Evolutionary conservation across 2,113 vertebrate species (phyloP), one percentile per base, ranked within the genome.

Genomic region (Athene noctua): DNA sequence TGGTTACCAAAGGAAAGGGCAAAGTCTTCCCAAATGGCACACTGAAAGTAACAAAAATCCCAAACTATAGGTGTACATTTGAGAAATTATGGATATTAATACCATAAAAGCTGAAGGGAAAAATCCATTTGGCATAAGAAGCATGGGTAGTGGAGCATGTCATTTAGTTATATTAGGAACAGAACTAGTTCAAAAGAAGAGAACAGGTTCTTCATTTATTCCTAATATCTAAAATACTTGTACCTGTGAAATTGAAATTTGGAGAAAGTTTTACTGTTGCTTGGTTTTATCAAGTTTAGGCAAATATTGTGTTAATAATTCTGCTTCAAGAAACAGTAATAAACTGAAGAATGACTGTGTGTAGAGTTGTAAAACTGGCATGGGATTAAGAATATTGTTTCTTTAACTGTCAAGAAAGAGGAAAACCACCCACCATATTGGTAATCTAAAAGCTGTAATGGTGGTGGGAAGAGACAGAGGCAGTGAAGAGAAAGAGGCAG

Each of bases 91-190:
- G 34, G 67, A 47, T 63, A 83, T 68, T 94, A 86, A 42, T 90
- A 77, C 58, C 52, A 40, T 57, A 92, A 83, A 79, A 83, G 40
- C 54, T 90, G 72, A 92, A 86, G 59, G 46, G 36, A 86, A 96
- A 96, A 94, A 91, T 86, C 58, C 22, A 78, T 94, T 94, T 94
- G 77, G 87, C 72, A 70, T 36, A 89, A 68, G 55, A 92, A 86
- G 16, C 1, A 3, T 70, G 34, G 40, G 55, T 42, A 86, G 21
- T 36, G 30, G 51, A 86, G 80, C 77, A 89, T 66, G 70, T 30
- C 32, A 75, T 90, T 92, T 86, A 47, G 63, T 52, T 91, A 88
- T 61, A 57, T 23, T 80, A 80, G 55, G 61, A 80, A 90, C 47
- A 83, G 58, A 88, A 88, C 88, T 88, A 92, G 58, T 88, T 88